phyloP scores from a whole-genome alignment of 1,140 invertebrate genomes.

The Drosophila obscura region DNA sequence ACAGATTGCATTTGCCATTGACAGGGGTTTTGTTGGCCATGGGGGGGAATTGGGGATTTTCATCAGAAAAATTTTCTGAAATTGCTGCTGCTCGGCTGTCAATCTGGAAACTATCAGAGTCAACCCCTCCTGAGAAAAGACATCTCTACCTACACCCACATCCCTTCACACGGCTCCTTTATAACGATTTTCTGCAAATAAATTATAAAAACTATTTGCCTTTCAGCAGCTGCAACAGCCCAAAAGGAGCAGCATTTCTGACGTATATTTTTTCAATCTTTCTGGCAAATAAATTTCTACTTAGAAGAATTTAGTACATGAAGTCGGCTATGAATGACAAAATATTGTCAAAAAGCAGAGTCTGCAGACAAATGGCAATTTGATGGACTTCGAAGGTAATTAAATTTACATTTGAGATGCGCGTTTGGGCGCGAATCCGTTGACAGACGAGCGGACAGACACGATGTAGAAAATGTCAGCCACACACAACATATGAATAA shows the following conservation, averaged over 20 bases:
- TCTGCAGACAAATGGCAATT: slow-evolving; percentile 55
- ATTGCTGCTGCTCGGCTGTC: too few relatives aligned
- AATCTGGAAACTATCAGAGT: too few relatives aligned
- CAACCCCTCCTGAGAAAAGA: too few relatives aligned
- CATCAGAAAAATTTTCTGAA: too few relatives aligned
- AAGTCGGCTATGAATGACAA: slow-evolving; percentile 6
- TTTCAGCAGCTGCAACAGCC: slow-evolving; percentile 43
- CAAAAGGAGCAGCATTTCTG: neutral
- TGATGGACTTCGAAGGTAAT: slow-evolving; percentile 70
- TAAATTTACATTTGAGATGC: slow-evolving; percentile 73
- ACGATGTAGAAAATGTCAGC: slow-evolving; percentile 46
- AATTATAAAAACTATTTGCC: slow-evolving; percentile 56
- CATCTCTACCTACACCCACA: too few relatives aligned
- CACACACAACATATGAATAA: slow-evolving; percentile 82
- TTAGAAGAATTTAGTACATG: neutral
- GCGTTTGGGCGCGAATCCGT: slow-evolving; percentile 54
- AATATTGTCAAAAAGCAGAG: slow-evolving; percentile 44
- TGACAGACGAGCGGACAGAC: slow-evolving; percentile 30
- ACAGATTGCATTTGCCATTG: neutral
- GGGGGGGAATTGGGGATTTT: neutral
- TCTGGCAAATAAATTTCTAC: slow-evolving; percentile 52
- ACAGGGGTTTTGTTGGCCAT: neutral
- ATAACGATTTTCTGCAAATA: slow-evolving; percentile 46
- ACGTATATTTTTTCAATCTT: neutral
- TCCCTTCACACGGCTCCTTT: neutral